Conservation (phyloP, 2,888 invertebrate species). For the Ptycholaimellus sp. region DNA sequence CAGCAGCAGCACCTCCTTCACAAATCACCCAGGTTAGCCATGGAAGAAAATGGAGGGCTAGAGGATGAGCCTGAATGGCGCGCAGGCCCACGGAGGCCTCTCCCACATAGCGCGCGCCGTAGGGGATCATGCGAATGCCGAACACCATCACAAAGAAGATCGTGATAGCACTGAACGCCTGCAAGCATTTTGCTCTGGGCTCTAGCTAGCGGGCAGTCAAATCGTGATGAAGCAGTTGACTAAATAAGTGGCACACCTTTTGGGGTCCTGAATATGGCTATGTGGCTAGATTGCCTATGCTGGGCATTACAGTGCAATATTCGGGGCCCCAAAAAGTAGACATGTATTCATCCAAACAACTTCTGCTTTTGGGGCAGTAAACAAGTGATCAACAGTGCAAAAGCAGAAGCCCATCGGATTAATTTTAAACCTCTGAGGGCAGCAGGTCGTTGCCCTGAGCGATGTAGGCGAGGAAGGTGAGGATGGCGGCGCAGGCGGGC, state of each 20-base stretch:
- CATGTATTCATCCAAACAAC: too few relatives aligned
- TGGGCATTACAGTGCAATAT: too few relatives aligned
- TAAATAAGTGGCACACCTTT: too few relatives aligned
- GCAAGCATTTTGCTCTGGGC: slow-evolving; percentile 8
- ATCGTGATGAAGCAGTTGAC: too few relatives aligned
- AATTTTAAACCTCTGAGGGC: slow-evolving; percentile 42
- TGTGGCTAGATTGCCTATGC: too few relatives aligned
- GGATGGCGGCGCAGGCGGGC: slow-evolving; percentile 37
- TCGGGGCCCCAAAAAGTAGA: too few relatives aligned
- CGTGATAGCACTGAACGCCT: slow-evolving; percentile 30
- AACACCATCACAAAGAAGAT: slow-evolving; percentile 31
- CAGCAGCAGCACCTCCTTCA: slow-evolving; percentile 29
- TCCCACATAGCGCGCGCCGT: slow-evolving; percentile 25
- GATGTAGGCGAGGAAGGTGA: slow-evolving; percentile 37
- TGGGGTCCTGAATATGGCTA: too few relatives aligned
- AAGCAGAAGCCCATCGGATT: too few relatives aligned
- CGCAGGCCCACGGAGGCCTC: slow-evolving; percentile 26
- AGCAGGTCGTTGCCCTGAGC: slow-evolving; percentile 36
- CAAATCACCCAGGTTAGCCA: slow-evolving; percentile 7
- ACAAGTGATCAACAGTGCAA: too few relatives aligned
- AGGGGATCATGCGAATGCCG: slow-evolving; percentile 29
- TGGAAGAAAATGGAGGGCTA: slow-evolving; percentile 8
- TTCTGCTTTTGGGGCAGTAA: too few relatives aligned
- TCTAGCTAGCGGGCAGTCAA: too few relatives aligned
- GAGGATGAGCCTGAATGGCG: slow-evolving; percentile 24